Base-by-base conservation (phyloP, 2,888 invertebrate species). In the Portevinia maculata region DNA sequence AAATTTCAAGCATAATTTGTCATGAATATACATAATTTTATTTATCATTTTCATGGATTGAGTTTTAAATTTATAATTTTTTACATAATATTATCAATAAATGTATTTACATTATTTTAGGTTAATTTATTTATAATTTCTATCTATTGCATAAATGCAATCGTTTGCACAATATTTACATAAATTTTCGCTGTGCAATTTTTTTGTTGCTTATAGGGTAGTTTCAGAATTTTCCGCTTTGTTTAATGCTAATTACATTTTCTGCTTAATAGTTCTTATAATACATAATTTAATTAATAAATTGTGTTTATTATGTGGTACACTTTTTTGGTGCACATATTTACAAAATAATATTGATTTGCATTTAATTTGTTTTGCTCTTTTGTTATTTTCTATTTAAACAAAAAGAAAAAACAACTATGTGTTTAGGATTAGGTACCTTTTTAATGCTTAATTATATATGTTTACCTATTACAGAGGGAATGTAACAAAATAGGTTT, bases 161-260 rank as follows among this genome's bases (percentile, higher is more conserved):
- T 73, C 73, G 67, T 52, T 83, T 74, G 46, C 78, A 83, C 78
- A 67, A 69, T 70, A 70, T 70, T 60, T 70, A 60, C 52, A 70
- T 46, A 50, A 8, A 73, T 65, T 59, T 73, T n/a, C 13, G 57
- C 67, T 83, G 32, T 81, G 75, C 81, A 75, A 39, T 52, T 37
- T 21, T 28, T 13, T 39, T 30, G 24, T 59, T 59, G 13, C 13
- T 53, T 65, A 15, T 15, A 50, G 71, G 65, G 60, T 83, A 78
- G 76, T 78, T 83, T 83, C 76, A 83, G 83, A 83, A 83, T 78
- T 83, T 83, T 83, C 83, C 83, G 83, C 83, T 83, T 83, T 83
- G 37, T 83, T 76, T 83, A 67, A 71, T 67, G 19, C 41, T 71
- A 81, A 46, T 39, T 46, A 57, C 11, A 48, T 48, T 19, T 21